Percentiles rank a stretch among this genome's conserved stretches.
phyloP scores from a whole-genome alignment of 2,888 invertebrate genomes.

The Cheilosia urbana region DNA sequence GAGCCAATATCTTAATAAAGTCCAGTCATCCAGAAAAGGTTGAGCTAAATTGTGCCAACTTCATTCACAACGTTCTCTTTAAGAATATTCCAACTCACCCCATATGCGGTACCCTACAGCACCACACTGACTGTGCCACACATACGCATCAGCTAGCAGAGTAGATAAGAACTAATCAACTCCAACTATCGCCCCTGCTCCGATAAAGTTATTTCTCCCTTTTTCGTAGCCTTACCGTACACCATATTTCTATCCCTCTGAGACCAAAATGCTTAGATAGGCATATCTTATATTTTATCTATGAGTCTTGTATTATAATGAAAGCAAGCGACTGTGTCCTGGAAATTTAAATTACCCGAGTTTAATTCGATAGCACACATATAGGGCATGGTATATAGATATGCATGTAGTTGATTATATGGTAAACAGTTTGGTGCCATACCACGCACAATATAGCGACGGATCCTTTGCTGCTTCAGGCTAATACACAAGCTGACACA shows the following conservation, averaged over 20 bases:
- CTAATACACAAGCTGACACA: constrained; percentile 67
- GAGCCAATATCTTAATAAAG: no score
- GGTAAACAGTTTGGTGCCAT: constrained; percentile 55
- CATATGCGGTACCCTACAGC: background rate
- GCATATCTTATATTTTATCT: constrained; percentile 65
- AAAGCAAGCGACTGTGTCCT: constrained; percentile 54
- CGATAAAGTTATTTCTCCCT: constrained; percentile 44
- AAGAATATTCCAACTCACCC: constrained; percentile 1
- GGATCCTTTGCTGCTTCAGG: constrained; percentile 55
- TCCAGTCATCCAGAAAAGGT: no score
- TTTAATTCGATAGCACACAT: constrained; percentile 69
- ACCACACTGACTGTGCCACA: background rate
- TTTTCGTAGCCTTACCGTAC: background rate
- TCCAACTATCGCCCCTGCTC: constrained; percentile 54
- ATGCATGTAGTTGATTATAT: constrained; percentile 55
- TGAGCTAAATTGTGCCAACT: background rate
- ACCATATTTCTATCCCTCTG: constrained; percentile 46
- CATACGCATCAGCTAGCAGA: constrained; percentile 26
- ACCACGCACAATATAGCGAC: constrained; percentile 8
- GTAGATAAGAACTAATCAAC: constrained; percentile 64
- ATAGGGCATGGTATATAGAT: constrained; percentile 5
- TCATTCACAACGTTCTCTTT: background rate
- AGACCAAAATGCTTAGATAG: constrained; percentile 55
- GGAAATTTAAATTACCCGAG: constrained; percentile 74
- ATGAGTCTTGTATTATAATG: constrained; percentile 40